Percentiles rank a stretch among this genome's conserved stretches.
These are phyloP conservation scores for Natator depressus DNA, from an alignment of 2,113 vertebrate species.

Conservation along the genomic window DNA sequence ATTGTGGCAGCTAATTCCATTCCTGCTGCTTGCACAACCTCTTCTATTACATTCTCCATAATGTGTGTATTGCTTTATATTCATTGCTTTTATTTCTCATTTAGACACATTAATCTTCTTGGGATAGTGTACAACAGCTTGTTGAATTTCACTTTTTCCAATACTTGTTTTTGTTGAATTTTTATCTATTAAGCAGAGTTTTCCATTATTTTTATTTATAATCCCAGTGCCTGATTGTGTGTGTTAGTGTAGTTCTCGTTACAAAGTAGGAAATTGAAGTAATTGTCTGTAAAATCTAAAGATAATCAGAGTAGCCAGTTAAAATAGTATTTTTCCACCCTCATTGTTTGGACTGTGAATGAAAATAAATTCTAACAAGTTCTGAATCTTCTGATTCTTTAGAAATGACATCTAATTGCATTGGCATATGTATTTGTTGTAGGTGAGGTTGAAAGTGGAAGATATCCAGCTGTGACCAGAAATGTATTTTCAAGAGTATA, in stretches of 20 bases:
- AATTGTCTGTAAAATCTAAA: background rate
- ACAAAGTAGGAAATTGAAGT: background rate
- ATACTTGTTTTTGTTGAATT: slow-evolving; percentile 26
- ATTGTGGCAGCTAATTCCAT: background rate
- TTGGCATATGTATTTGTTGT: slow-evolving; percentile 44
- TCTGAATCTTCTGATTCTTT: background rate
- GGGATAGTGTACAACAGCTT: background rate
- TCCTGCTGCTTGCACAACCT: background rate
- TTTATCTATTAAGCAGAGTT: slow-evolving; percentile 11
- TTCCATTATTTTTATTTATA: background rate
- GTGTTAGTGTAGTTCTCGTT: slow-evolving; percentile 40
- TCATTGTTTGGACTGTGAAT: background rate
- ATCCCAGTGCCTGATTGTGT: background rate
- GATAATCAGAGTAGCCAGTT: background rate
- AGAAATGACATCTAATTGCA: background rate
- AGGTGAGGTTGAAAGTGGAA: slow-evolving; percentile 75
- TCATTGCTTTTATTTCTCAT: background rate
- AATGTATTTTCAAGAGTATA: slow-evolving; percentile 80
- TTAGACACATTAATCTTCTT: slow-evolving; percentile 3
- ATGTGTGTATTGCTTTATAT: background rate
- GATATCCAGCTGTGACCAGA: slow-evolving; percentile 80
- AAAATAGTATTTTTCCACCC: background rate
- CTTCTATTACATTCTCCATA: background rate
- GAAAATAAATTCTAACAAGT: background rate
- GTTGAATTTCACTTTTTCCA: slow-evolving; percentile 47